A percentile compares a stretch with the other conserved stretches of the same genome.
Conservation (phyloP, 2,888 invertebrate genomes). For the Chrysolina americana region DNA sequence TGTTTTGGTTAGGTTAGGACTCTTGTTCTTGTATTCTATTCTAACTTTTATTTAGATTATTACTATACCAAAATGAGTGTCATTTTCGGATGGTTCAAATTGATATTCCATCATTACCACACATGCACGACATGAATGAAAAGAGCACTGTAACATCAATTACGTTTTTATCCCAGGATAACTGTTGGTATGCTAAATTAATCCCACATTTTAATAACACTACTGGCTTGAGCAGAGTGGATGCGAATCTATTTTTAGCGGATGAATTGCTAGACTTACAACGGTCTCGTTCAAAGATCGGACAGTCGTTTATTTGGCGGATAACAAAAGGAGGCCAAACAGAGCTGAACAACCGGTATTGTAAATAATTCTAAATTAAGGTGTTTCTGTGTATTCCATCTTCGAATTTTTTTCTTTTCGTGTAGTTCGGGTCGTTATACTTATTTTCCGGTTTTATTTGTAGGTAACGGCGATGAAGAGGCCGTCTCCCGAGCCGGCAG, state of each 20-base stretch:
- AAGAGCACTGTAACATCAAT: too few species aligned
- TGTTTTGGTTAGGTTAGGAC: too few species aligned
- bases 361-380: conserved; percentile 41
- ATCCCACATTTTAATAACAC: conserved; percentile 13
- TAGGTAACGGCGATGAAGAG: conserved; percentile 74
- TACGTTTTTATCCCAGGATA: neutral
- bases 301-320: conserved; percentile 31
- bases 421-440: conserved; percentile 18
- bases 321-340: conserved; percentile 25
- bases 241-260: conserved; percentile 36
- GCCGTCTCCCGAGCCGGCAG: conserved; percentile 87
- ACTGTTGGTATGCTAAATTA: conserved; percentile 20
- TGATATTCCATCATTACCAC: too few species aligned
- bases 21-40: too few species aligned
- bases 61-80: neutral
- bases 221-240: conserved; percentile 1
- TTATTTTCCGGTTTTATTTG: conserved; percentile 45
- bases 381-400: conserved; percentile 31
- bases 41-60: neutral
- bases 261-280: conserved; percentile 26
- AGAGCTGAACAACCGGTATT: conserved; percentile 28
- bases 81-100: too few species aligned
- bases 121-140: too few species aligned
- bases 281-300: conserved; percentile 21
- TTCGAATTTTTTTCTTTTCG: conserved; percentile 5